Evolutionary conservation across 2,797 vertebrate genomes (phyloP).

Genomic region (Argyrosomus regius): DNA sequence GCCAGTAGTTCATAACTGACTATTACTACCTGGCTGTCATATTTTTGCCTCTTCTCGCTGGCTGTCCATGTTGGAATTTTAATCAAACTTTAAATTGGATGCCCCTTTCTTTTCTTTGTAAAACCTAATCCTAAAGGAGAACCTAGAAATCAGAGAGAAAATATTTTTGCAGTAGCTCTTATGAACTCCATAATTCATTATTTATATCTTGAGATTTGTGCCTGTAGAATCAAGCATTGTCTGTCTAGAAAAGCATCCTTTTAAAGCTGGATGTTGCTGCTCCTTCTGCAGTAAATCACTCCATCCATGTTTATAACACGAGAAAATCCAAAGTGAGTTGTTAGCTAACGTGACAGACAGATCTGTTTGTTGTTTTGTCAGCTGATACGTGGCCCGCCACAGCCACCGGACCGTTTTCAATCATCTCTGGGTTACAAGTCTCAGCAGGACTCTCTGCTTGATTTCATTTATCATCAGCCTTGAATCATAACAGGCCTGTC

Average conservation of each 20-base stretch:
- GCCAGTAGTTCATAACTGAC: conserved; percentile 25
- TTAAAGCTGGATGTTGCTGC: not conserved
- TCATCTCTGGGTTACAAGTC: conserved; percentile 71
- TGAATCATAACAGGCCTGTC: conserved; percentile 75
- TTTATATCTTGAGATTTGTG: not conserved
- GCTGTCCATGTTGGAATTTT: conserved; percentile 1
- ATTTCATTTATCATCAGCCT: conserved; percentile 78
- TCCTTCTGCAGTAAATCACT: conserved; percentile 20
- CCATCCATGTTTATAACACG: conserved; percentile 28
- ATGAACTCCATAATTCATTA: not conserved
- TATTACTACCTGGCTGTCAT: conserved; percentile 3
- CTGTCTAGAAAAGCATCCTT: not conserved
- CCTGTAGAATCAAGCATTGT: not conserved
- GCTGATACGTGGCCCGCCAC: conserved; percentile 55
- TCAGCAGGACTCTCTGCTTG: conserved; percentile 69
- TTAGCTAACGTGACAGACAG: conserved; percentile 57
- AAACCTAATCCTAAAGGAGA: not conserved
- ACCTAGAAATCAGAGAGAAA: not conserved
- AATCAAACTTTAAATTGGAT: conserved; percentile 11
- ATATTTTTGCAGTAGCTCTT: not conserved
- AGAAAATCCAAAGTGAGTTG: conserved; percentile 47
- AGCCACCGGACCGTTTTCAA: conserved; percentile 57
- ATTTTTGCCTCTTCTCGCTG: conserved; percentile 9
- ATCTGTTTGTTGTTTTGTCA: conserved; percentile 68
- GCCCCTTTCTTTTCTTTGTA: not conserved